A percentile compares a stretch with the other conserved stretches of the same genome.
These are phyloP conservation scores for Mormyrops boulengeri DNA, from an alignment of 2,797 vertebrate genomes.

Conservation along the genomic window DNA sequence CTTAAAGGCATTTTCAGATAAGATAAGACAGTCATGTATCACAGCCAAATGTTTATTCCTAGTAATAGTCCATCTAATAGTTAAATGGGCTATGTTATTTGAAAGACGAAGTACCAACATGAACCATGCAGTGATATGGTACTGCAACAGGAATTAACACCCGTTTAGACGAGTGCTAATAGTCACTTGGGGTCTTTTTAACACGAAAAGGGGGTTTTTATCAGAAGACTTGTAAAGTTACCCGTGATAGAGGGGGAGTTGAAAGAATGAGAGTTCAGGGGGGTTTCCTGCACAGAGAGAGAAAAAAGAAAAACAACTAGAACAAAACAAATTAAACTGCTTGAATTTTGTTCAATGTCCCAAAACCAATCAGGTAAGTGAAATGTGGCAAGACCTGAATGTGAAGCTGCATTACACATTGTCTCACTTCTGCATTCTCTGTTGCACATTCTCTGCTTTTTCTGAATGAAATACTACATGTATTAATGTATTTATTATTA, in stretches of 20 bases:
- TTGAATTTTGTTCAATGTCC: background rate
- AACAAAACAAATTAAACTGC: background rate
- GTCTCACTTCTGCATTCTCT: background rate
- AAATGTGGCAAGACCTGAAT: background rate
- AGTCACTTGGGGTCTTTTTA: slow-evolving; percentile 7
- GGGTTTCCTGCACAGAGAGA: background rate
- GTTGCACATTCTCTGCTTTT: background rate
- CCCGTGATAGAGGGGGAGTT: background rate
- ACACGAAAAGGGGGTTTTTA: background rate
- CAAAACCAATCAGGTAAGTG: background rate
- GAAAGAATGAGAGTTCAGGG: background rate
- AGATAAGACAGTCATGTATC: background rate
- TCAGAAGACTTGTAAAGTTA: background rate
- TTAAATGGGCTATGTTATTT: background rate
- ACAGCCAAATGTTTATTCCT: background rate
- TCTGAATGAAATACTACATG: background rate
- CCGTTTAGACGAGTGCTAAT: background rate
- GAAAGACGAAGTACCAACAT: background rate
- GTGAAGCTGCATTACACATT: background rate
- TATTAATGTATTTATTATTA: background rate
- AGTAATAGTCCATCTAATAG: background rate
- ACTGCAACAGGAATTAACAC: background rate
- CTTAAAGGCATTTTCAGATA: background rate
- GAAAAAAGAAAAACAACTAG: background rate
- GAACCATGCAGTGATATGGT: background rate